Percentiles rank a stretch among this genome's conserved stretches.
phyloP scores from a whole-genome alignment of 1,140 invertebrate species.

The Battus philenor region DNA sequence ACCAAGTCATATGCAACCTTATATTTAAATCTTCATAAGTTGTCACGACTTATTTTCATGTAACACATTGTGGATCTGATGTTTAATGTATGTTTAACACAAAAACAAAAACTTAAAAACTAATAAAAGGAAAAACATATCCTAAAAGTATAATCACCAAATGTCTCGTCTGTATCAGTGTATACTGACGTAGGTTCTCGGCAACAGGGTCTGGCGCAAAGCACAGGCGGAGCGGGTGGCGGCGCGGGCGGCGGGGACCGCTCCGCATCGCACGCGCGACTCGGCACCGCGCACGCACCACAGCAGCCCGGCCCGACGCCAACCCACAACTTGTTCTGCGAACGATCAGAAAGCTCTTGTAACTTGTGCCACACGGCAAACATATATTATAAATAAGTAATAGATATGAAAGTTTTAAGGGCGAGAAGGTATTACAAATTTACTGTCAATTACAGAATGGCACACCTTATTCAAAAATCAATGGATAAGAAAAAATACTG shows the following conservation, averaged over 20 bases:
- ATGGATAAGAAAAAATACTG: no score
- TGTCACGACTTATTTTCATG: no score
- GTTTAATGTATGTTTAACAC: no score
- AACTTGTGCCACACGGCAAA: slow-evolving; percentile 1
- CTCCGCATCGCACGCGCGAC: slow-evolving; percentile 67
- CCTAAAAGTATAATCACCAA: slow-evolving; percentile 12
- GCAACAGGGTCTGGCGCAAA: slow-evolving; percentile 46
- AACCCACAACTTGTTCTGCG: slow-evolving; percentile 53
- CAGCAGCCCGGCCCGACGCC: slow-evolving; percentile 48
- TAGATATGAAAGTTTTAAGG: no score
- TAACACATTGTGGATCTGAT: no score
- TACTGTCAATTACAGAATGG: no score
- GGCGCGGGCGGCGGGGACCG: slow-evolving; percentile 57
- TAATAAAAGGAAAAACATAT: slow-evolving; percentile 4
- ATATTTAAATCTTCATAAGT: no score
- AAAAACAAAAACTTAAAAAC: slow-evolving; percentile 3
- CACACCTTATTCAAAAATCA: no score
- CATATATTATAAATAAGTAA: no score
- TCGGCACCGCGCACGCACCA: slow-evolving; percentile 55
- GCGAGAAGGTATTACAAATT: no score
- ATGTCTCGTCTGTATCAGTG: slow-evolving; percentile 18
- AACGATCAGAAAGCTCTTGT: neutral
- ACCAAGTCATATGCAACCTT: no score
- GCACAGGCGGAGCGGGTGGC: slow-evolving; percentile 43
- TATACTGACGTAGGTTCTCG: slow-evolving; percentile 49